These are phyloP conservation scores for Pomatostomus ruficeps DNA, from an alignment of 2,113 vertebrate species.

Conservation along the genomic window DNA sequence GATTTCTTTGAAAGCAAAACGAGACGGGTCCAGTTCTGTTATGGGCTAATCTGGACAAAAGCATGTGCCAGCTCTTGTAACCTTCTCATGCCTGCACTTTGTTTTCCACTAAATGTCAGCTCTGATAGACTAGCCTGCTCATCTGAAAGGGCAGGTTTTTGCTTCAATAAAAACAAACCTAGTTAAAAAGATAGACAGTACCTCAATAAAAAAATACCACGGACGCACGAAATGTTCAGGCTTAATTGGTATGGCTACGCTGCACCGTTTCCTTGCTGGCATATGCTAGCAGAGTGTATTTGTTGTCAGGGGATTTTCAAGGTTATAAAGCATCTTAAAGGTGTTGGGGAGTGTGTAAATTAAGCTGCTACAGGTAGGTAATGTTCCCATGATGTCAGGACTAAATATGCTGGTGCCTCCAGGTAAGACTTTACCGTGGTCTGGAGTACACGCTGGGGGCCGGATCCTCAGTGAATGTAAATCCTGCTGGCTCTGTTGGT, in stretches of 20 bases:
- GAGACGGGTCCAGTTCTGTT: conserved; percentile 41
- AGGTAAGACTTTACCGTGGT: conserved; percentile 23
- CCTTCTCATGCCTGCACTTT: conserved; percentile 64
- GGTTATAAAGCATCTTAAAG: conserved; percentile 62
- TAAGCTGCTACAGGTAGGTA: conserved; percentile 48
- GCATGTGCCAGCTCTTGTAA: conserved; percentile 67
- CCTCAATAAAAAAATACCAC: conserved; percentile 70
- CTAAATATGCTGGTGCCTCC: conserved; percentile 39
- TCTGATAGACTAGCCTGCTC: conserved; percentile 74
- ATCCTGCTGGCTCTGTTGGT: background rate
- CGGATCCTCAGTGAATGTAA: background rate
- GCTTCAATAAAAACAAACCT: conserved; percentile 72
- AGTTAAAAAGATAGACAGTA: conserved; percentile 70
- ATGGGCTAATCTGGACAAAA: conserved; percentile 66
- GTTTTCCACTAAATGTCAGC: conserved; percentile 72
- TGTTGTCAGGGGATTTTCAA: conserved; percentile 64
- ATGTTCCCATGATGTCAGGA: conserved; percentile 28
- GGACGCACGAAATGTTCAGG: conserved; percentile 24
- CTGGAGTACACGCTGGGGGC: background rate
- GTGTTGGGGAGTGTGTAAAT: conserved; percentile 51
- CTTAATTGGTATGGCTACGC: conserved; percentile 53
- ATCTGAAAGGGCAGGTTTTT: conserved; percentile 73
- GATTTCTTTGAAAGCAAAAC: conserved; percentile 47
- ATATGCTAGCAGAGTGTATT: conserved; percentile 25
- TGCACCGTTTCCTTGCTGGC: conserved; percentile 21